Evolutionary conservation across 2,797 vertebrate genomes (phyloP), one percentile per base, ranked within the genome.

Genomic region (Valencia hispanica): DNA sequence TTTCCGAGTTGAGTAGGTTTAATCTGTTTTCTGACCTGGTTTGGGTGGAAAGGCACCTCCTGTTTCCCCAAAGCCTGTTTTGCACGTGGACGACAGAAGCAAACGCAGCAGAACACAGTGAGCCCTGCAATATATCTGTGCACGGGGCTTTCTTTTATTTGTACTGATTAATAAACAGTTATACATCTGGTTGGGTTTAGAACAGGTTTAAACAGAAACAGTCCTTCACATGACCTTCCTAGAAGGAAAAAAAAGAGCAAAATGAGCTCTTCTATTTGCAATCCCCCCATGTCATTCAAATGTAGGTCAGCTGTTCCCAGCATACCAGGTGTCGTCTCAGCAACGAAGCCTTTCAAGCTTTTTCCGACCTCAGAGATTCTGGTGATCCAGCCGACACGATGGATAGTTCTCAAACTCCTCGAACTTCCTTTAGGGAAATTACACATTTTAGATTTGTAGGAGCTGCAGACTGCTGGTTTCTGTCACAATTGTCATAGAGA

Each of bases 231-330:
- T 78, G 81, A 86, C 81, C 78, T 87, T 83, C 74, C 53, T 10
- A 68, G 53, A 30, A 32, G 18, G 47, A 17, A 36, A 59, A 51
- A 15, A 41, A 41, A 65, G 81, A 75, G 0, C 9, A 10, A 43
- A 75, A 17, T 7, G 36, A 79, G 79, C 51, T 48, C 39, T 84
- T 84, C 63, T 20, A 39, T 65, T 70, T 70, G 14, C 10, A 36
- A 45, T 43, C 14, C 20, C 39, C 73, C 27, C 48, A 17, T 79
- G 78, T 78, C 70, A 76, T 43, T 79, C n/a, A 61, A 57, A 89
- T 88, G 72, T 91, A 89, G 88, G 90, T 87, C 85, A 83, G 48
- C 79, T 75, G 74, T 80, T 81, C 86, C 87, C 80, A 72, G 0
- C 76, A 75, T 86, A 86, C 75, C 79, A 87, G 81, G 83, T 89